These are phyloP conservation scores for Echinops telfairi DNA, from an alignment of 2,113 vertebrate species.

Conservation along the genomic window DNA sequence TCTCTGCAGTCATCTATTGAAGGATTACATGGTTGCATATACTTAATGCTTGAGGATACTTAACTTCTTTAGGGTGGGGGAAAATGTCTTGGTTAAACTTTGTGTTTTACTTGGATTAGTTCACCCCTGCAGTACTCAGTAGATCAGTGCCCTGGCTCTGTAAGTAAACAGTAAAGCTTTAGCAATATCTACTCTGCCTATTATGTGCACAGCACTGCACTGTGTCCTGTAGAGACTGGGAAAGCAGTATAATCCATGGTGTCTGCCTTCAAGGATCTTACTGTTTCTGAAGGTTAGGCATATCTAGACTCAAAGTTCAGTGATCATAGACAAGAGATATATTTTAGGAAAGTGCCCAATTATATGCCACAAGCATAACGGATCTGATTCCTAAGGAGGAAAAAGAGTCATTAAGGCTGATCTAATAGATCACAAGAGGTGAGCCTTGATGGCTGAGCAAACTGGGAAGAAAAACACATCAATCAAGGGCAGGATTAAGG, in stretches of 20 bases:
- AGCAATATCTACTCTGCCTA: neutral
- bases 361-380: neutral
- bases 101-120: conserved; percentile 6
- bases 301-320: neutral
- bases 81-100: neutral
- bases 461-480: neutral
- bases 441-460: neutral
- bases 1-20: neutral
- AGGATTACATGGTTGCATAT: neutral
- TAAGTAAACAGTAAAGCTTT: conserved; percentile 31
- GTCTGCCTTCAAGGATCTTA: conserved; percentile 40
- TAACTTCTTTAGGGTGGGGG: neutral
- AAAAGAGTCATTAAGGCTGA: neutral
- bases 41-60: neutral
- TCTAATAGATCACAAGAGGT: neutral
- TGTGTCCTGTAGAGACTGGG: conserved; percentile 43
- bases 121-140: neutral
- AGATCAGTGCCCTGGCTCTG: neutral
- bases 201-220: neutral
- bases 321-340: neutral
- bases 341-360: neutral
- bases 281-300: neutral
- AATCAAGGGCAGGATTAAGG: neutral
- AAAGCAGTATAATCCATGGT: neutral
- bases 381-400: neutral